These are phyloP conservation scores for Parotia lawesii DNA, from an alignment of 2,113 vertebrate genomes.

Conservation along the genomic window DNA sequence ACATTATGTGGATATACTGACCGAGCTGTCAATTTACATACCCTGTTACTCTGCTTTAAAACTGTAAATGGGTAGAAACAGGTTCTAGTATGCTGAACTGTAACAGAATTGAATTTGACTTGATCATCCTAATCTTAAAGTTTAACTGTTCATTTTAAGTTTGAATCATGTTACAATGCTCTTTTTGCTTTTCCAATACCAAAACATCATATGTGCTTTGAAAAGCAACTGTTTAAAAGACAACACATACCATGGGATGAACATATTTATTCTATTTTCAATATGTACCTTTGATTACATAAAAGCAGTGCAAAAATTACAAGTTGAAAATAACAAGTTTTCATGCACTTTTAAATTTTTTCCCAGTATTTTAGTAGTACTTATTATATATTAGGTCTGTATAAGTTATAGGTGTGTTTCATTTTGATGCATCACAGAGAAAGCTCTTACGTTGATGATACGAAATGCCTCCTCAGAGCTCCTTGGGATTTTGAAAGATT, in stretches of 20 bases:
- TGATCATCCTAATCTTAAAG: neutral
- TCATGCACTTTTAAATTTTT: neutral
- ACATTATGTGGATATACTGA: fast-evolving
- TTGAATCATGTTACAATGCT: neutral
- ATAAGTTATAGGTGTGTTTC: neutral
- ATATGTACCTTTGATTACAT: neutral
- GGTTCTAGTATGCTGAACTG: neutral
- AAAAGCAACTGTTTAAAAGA: neutral
- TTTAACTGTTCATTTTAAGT: neutral
- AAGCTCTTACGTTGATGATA: neutral
- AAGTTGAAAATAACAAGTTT: neutral
- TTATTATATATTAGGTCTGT: neutral
- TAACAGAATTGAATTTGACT: neutral
- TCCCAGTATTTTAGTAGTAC: neutral
- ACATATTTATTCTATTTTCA: neutral
- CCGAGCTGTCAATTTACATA: neutral
- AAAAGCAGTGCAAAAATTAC: neutral
- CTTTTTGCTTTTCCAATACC: neutral
- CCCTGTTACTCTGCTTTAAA: neutral
- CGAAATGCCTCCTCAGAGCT: neutral
- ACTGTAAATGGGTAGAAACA: neutral
- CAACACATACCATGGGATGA: neutral
- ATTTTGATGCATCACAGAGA: neutral
- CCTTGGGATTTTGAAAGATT: neutral
- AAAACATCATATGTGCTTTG: neutral